Evolutionary conservation across 2,113 vertebrate genomes (phyloP), one percentile per base, ranked within the genome.

Genomic region (Mirounga angustirostris): DNA sequence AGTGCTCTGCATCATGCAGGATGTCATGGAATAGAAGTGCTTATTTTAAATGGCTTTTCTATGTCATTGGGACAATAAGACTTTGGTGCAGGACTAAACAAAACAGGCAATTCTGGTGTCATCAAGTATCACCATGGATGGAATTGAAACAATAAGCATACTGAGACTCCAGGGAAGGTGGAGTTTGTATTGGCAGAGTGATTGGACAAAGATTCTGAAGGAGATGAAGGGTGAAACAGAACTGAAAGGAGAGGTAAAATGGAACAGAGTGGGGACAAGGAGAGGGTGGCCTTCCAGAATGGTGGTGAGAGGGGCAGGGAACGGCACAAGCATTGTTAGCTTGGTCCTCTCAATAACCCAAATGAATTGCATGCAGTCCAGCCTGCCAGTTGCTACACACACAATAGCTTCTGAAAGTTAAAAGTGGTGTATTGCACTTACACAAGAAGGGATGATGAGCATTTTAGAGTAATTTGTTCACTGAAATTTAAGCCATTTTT

Each of bases 11-110:
- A 59, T 87, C 78, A 67, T 5, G 4, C 50, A 90, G 59, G 40
- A 21, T 56, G 40, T 59, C 10, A 69, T 21, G 74, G 54, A 83
- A 56, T 12, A 84, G 56, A 76, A 13, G 21, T 12, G 24, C 30
- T 63, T 71, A 40, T 74, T 94, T 97, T 94, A 43, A 87, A 46
- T 93, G 69, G 28, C 4, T 79, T 80, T 95, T 93, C 54, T 79
- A 26, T 52, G 24, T 63, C 50, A 22, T 33, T 78, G 50, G 36
- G 67, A 87, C 74, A 96, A 14, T 46, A 67, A 61, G 54, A n/a
- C 14, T 58, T 50, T 92, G 50, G 46, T 21, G 2, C 13, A 36
- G 26, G 18, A 84, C 19, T 36, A 30, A 95, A 58, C 14, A 82
- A 74, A 93, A 82, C 40, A 71, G 15, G 21, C 15, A 5, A 59